Base-by-base conservation (phyloP, 2,888 invertebrate species). In the Euzetes globulus region DNA sequence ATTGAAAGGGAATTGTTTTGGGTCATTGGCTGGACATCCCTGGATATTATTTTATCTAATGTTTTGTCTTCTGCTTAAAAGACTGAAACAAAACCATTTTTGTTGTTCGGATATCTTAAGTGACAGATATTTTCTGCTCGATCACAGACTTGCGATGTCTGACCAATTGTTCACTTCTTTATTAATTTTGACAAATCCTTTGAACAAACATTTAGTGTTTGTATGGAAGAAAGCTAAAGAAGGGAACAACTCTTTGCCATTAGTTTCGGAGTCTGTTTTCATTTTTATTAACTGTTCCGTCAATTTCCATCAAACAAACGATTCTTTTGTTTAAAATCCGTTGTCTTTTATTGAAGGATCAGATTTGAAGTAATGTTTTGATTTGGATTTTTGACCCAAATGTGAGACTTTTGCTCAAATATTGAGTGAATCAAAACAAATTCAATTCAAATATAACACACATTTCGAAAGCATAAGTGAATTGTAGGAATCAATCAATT, bases 401-500 rank as follows among this genome's bases (percentile, higher is more conserved):
- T 41, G 41, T 41, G 11, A 9, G 41, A 11, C 41, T 41, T 41
- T 41, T 13, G 11, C 41, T 41, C 41, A 9, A 41, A 41, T 41
- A 41, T 4, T n/a, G 19, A 50, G 19, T 9, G 19, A 50, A 47
- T 47, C 7, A n/a, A 50, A 50, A n/a, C 4, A 19, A 50, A 50
- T 7, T 19, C 19, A 50, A 50, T 2, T 11, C 17, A 11, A 50
- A 50, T 50, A 50, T 19, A 50, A 50, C 7, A 19, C 1, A 50
- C n/a, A 50, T 17, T 50, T 41, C 41, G 13, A 50, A 17, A 19
- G 50, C 19, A 27, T 58, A 17, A 58, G 27, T 58, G 29, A 55
- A 55, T 55, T 55, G 58, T 13, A 58, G 58, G 27, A 27, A 58
- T 58, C 58, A 58, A 58, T 58, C 58, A 55, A 55, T 55, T 55